These are phyloP conservation scores for Leucoraja erinaceus DNA, from an alignment of 2,113 vertebrate genomes.

Conservation along the genomic window DNA sequence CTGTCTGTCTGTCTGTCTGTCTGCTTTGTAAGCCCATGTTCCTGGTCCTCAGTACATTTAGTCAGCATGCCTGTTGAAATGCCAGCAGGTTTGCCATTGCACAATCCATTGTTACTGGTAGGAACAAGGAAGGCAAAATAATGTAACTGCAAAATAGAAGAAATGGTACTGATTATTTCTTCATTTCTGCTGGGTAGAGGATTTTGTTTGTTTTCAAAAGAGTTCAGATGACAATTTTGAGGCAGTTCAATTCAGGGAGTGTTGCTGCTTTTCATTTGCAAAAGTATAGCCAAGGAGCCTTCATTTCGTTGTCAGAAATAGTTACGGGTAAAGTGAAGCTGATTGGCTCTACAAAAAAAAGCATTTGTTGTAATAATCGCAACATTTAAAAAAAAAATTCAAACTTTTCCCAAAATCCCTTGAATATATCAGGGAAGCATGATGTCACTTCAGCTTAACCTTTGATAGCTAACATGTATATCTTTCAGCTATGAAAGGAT, in stretches of 20 bases:
- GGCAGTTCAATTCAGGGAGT: neutral
- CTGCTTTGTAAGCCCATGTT: neutral
- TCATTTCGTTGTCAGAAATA: conserved; percentile 42
- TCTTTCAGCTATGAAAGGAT: conserved; percentile 44
- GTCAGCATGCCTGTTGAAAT: neutral
- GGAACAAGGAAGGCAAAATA: neutral
- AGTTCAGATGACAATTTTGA: neutral
- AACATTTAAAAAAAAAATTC: conserved; percentile 26
- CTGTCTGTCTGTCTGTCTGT: neutral
- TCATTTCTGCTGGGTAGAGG: too few species aligned
- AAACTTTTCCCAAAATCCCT: conserved; percentile 51
- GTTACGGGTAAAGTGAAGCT: conserved; percentile 26
- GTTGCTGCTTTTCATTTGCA: conserved; percentile 28
- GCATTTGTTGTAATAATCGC: neutral
- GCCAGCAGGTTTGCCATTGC: neutral
- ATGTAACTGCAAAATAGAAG: neutral
- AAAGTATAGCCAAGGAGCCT: conserved; percentile 41
- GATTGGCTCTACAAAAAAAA: conserved; percentile 37
- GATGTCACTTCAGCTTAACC: conserved; percentile 47
- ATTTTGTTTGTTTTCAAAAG: conserved; percentile 5
- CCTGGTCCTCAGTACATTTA: neutral
- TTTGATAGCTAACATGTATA: conserved; percentile 43
- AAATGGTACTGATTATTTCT: neutral
- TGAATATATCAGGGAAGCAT: conserved; percentile 53
- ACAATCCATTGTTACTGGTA: neutral